These are phyloP conservation scores for Theristicus caerulescens DNA, from an alignment of 2,113 vertebrate species.

Conservation along the genomic window DNA sequence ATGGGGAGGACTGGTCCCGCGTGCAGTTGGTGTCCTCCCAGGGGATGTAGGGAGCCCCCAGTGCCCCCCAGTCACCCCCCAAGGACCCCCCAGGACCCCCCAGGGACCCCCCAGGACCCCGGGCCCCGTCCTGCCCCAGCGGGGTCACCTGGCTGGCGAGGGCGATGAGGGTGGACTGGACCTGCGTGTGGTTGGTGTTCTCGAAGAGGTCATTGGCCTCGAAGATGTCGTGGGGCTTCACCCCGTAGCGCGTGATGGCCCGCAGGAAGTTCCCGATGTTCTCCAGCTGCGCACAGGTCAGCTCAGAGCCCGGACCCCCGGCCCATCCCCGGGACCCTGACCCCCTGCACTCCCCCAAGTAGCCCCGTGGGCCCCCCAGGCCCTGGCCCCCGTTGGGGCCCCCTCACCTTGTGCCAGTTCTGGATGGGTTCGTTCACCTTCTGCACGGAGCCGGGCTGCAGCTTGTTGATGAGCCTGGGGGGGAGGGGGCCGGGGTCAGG, in stretches of 20 bases:
- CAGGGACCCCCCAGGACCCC: too few species aligned
- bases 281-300: conserved; percentile 78
- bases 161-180: conserved; percentile 88
- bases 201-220: conserved; percentile 96
- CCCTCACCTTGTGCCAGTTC: conserved; percentile 93
- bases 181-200: conserved; percentile 92
- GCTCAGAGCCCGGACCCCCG: not conserved
- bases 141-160: conserved; percentile 87
- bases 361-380: too few species aligned
- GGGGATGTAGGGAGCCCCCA: not conserved
- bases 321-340: not conserved
- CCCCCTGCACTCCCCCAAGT: too few species aligned
- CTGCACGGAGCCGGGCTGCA: conserved; percentile 89
- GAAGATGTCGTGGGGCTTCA: conserved; percentile 89
- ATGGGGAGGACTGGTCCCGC: not conserved
- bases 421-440: conserved; percentile 87
- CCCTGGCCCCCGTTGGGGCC: fast-evolving
- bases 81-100: too few species aligned
- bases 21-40: not conserved
- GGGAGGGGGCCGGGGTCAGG: not conserved
- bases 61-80: too few species aligned
- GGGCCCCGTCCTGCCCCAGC: not conserved
- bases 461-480: conserved; percentile 88
- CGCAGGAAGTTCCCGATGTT: conserved; percentile 93
- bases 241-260: conserved; percentile 87